Conservation (phyloP, 2,888 invertebrate species). For the Lamellibrachia satsuma region DNA sequence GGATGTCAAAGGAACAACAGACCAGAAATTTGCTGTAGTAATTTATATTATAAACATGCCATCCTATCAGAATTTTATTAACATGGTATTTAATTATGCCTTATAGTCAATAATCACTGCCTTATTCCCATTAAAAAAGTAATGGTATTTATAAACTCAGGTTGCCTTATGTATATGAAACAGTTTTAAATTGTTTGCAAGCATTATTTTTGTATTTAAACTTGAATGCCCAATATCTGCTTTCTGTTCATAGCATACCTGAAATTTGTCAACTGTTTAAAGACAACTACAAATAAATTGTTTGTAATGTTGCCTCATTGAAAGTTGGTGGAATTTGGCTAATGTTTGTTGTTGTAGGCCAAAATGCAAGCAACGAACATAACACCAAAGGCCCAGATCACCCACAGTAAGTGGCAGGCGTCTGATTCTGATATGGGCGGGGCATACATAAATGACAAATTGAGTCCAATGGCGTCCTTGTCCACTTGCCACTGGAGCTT, state of each 20-base stretch:
- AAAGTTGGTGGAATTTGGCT: neutral
- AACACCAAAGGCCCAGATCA: neutral
- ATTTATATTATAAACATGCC: neutral
- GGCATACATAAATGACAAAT: neutral
- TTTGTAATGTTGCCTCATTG: neutral
- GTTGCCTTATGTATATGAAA: no score
- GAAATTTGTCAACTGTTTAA: no score
- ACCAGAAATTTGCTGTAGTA: neutral
- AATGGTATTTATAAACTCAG: neutral
- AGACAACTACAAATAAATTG: neutral
- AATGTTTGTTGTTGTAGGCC: neutral
- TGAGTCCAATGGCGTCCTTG: neutral
- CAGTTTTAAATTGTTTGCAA: no score
- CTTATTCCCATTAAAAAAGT: neutral
- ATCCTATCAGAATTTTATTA: neutral
- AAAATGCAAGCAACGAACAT: conserved; percentile 1
- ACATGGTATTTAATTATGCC: neutral
- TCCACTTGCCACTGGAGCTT: neutral
- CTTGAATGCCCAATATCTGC: no score
- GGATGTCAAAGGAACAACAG: no score
- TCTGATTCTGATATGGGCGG: neutral
- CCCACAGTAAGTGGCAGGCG: neutral
- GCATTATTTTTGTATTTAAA: no score
- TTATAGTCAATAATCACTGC: neutral
- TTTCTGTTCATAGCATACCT: no score